Evolutionary conservation across 1,140 invertebrate species (phyloP).

Genomic region (Euglossa dilemma): DNA sequence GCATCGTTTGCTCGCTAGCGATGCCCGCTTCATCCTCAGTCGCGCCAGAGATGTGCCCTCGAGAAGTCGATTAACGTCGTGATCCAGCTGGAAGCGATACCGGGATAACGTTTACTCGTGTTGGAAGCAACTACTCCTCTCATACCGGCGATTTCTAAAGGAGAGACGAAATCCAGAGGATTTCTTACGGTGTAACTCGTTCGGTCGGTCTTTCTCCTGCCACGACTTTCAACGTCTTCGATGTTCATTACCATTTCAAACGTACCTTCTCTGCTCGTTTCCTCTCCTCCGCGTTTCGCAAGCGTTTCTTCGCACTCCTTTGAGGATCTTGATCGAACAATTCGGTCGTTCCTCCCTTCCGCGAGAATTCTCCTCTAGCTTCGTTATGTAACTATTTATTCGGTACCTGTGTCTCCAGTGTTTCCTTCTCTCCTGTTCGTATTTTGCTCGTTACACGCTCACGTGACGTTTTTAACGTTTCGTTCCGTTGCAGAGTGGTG

Average conservation of each 20-base stretch:
- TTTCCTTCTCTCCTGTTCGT: background rate
- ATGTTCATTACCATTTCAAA: background rate
- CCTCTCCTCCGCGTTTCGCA: background rate
- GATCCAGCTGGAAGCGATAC: slow-evolving; percentile 50
- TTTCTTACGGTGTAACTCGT: slow-evolving; percentile 38
- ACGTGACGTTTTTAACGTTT: background rate
- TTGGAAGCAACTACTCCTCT: background rate
- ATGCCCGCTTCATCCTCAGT: slow-evolving; percentile 70
- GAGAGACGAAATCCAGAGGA: slow-evolving; percentile 28
- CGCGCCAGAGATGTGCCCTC: slow-evolving; percentile 72
- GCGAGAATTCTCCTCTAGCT: no score
- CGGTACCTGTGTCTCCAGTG: background rate
- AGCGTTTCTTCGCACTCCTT: background rate
- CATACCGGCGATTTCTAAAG: background rate
- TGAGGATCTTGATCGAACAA: background rate
- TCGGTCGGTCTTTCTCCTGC: slow-evolving; percentile 41
- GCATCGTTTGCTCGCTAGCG: slow-evolving; percentile 55
- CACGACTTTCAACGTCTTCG: slow-evolving; percentile 12
- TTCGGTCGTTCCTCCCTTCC: background rate
- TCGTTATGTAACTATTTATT: no score
- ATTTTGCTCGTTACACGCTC: background rate
- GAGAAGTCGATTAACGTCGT: slow-evolving; percentile 63
- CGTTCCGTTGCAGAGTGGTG: background rate
- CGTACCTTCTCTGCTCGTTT: background rate
- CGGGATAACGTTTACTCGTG: background rate